Evolutionary conservation across 2,113 vertebrate genomes (phyloP), one percentile per base, ranked within the genome.

Genomic region (Notiomystis cincta): DNA sequence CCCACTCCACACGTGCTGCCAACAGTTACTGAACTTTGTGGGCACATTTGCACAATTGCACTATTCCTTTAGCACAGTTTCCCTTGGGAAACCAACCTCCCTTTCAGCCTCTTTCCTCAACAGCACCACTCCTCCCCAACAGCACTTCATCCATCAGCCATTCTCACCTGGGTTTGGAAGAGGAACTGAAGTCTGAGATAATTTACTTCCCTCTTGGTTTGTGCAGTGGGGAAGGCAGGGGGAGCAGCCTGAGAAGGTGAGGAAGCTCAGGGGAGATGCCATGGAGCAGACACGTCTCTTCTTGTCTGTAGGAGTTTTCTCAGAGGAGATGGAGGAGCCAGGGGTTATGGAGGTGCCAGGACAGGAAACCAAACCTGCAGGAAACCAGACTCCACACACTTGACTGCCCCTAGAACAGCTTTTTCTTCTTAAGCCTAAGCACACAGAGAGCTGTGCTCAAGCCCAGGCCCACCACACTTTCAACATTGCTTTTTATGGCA

Each of bases 111-210:
- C 44, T 48, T 40, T 54, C 45, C 37, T 21, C 82, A 92, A 13
- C 57, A 48, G 2, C 66, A 17, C 17, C 0, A 0, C 35, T 42
- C 22, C 33, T 37, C 53, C 53, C 64, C 62, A 45, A 0, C 0
- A 72, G 38, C 84, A 13, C 44, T 31, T 50, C 33, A 16, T 8
- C 40, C 35, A 23, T 33, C 69, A 84, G 73, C 69, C 4, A 0
- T 30, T 57, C 60, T 51, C 79, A 48, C 10, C 25, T 57, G 27
- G 40, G 14, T 38, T 33, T 77, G 73, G 54, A 89, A 54, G 33
- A 72, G 17, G 33, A 33, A 13, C 15, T 42, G 44, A 56, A 45
- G n/a, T 13, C 40, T 2, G 24, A 21, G 48, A 44, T 10, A 14
- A 60, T 25, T 75, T 21, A 11, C 27, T 10, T 69, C 66, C 47